Evolutionary conservation across 23 tunicate species (phyloP).

Genomic region (Oikopleura albicans): DNA sequence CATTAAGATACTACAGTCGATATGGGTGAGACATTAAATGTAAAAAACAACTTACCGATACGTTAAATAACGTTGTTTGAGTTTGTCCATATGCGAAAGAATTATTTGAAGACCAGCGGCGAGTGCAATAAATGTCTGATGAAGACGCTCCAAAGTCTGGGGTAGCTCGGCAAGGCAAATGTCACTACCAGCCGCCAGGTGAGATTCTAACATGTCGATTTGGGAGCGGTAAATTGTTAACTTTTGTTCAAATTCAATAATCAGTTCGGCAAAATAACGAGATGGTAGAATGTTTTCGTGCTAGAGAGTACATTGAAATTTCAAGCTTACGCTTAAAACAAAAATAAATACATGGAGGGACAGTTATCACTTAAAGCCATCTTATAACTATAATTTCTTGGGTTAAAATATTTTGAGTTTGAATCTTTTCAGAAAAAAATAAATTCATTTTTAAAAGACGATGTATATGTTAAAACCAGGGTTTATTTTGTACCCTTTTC

Average conservation of each 20-base stretch:
- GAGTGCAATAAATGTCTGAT: constrained; percentile 8
- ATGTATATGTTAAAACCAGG: too few relatives aligned
- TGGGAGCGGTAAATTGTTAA: neutral
- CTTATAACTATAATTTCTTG: too few relatives aligned
- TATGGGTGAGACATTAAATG: too few relatives aligned
- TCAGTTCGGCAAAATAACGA: neutral
- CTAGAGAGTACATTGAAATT: neutral
- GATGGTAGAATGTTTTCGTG: neutral
- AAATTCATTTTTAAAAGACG: too few relatives aligned
- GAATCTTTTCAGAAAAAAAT: too few relatives aligned
- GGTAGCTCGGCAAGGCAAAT: neutral
- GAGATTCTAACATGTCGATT: neutral
- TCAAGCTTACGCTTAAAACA: too few relatives aligned
- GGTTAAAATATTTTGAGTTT: too few relatives aligned
- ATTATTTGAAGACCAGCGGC: constrained; percentile 9
- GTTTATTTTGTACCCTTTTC: too few relatives aligned
- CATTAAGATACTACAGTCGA: too few relatives aligned
- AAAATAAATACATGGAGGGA: too few relatives aligned
- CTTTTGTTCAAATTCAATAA: neutral
- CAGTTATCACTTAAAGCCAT: too few relatives aligned
- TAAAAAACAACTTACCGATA: constrained; percentile 7
- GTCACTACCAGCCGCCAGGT: neutral
- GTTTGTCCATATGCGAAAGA: neutral
- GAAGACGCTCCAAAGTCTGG: neutral
- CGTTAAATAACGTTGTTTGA: neutral